phyloP scores from a whole-genome alignment of 2,888 invertebrate genomes.

The Mylabris sibirica region DNA sequence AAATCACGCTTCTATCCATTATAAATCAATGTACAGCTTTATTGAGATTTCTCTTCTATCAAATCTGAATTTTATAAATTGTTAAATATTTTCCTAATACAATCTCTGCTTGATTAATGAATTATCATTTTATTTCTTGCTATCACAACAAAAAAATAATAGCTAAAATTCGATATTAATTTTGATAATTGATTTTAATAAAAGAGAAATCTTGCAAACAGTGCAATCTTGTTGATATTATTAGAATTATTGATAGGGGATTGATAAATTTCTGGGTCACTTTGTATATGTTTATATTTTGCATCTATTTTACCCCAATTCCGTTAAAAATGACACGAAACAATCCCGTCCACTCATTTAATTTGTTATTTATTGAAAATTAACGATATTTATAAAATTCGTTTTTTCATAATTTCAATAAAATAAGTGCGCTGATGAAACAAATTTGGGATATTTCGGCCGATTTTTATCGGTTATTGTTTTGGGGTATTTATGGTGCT shows the following conservation, averaged over 20 bases:
- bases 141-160: neutral
- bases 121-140: neutral
- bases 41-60: constrained; percentile 1
- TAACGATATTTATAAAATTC: neutral
- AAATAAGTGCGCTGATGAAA: neutral
- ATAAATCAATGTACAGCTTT: neutral
- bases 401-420: neutral
- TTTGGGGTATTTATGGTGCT: constrained; percentile 13
- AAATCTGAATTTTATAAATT: neutral
- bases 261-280: neutral
- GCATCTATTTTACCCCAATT: constrained; percentile 11
- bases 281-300: constrained; percentile 12
- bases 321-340: constrained; percentile 13
- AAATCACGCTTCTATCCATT: neutral
- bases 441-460: constrained; percentile 4
- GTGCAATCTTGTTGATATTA: constrained; percentile 10
- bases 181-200: neutral
- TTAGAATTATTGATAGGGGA: neutral
- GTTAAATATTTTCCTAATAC: neutral
- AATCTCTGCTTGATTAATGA: too few relatives aligned
- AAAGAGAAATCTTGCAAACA: neutral
- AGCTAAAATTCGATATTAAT: neutral
- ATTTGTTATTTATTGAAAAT: neutral
- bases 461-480: constrained; percentile 8
- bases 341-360: constrained; percentile 1